Conservation (phyloP, 2,113 vertebrate genomes). For the Cyrtonyx montezumae region DNA sequence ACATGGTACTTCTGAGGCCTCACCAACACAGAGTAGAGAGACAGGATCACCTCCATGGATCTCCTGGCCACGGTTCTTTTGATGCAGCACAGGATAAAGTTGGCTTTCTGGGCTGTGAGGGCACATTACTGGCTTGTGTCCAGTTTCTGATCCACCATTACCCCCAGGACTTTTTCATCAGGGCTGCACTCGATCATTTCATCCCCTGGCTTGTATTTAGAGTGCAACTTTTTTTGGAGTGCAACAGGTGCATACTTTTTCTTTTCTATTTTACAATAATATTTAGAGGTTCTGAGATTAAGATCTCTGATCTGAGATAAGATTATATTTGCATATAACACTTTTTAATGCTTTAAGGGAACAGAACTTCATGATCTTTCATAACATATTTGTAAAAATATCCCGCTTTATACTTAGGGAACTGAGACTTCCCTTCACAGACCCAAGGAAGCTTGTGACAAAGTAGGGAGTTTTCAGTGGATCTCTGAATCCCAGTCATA, state of each 20-base stretch:
- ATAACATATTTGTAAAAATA: not conserved
- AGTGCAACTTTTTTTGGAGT: too few species aligned
- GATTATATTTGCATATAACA: not conserved
- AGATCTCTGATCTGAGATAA: too few species aligned
- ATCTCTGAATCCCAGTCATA: not conserved
- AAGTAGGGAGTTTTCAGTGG: not conserved
- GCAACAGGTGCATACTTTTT: not conserved
- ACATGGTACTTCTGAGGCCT: too few species aligned
- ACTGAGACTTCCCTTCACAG: not conserved
- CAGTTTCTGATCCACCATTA: too few species aligned
- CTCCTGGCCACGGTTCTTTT: too few species aligned
- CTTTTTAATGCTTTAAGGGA: not conserved
- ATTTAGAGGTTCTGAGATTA: not conserved
- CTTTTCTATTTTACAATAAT: not conserved
- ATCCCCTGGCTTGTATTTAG: not conserved
- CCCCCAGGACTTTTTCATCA: too few species aligned
- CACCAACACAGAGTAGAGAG: too few species aligned
- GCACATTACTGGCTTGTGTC: too few species aligned
- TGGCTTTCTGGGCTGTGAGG: too few species aligned
- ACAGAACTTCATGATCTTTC: not conserved
- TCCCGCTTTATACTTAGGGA: not conserved
- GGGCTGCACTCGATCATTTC: too few species aligned
- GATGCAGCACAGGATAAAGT: too few species aligned
- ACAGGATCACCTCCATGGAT: too few species aligned
- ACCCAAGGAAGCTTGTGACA: not conserved